Evolutionary conservation across 2,888 invertebrate genomes (phyloP), one percentile per base, ranked within the genome.

Genomic region (Palloptera scutellata): DNA sequence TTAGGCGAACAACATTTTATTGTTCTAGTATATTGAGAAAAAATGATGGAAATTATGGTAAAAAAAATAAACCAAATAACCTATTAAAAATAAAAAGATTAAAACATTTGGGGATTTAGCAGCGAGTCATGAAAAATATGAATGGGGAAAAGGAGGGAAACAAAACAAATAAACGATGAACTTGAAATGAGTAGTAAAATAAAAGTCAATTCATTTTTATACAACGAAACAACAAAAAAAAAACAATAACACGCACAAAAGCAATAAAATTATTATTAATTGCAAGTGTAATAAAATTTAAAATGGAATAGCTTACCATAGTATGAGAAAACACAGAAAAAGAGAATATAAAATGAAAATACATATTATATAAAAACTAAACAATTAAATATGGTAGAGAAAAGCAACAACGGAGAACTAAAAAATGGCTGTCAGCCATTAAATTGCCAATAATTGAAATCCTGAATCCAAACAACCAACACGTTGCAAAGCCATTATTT

Each of bases 361-460:
- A 45, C 11, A 66, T 15, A 45, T 51, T 52, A 57, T 53, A 12
- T 51, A 42, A 41, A 41, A 52, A 48, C 13, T 10, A 30, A 30
- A 30, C 30, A 30, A 30, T 30, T 2, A 30, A 30, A 30, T 30
- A n/a, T n/a, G n/a, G n/a, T n/a, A 30, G 30, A 30, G 30, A 30
- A 30, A 30, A 41, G 15, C 51, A 53, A 13, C 41, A 57, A 13
- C 55, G 3, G 8, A 43, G n/a, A 10, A 17, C 1, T 59, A 41
- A 52, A 40, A 19, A 61, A 59, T 67, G 43, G 41, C 63, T 64
- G 67, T 59, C 64, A 71, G 75, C 75, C 78, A 76, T 81, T 81
- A 78, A 81, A 79, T 76, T 76, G 79, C 78, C 81, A 81, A 81
- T 81, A 81, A 81, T 81, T 81, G 81, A 81, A 81, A 81, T 79